phyloP scores from a whole-genome alignment of 1,140 invertebrate species.

The Teleopsis dalmanni region DNA sequence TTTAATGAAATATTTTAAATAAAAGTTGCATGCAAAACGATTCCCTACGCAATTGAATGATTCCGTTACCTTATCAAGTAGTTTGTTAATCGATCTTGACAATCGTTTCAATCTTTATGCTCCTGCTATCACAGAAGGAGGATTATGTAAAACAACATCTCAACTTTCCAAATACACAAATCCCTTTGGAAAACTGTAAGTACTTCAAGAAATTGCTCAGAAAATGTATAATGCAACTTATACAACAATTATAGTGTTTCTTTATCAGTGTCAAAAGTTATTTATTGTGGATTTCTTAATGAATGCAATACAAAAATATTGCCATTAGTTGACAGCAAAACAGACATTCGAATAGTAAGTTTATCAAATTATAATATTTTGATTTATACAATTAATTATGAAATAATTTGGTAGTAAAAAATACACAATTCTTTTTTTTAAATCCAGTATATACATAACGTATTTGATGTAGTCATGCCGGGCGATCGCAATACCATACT shows the following conservation, averaged over 20 bases:
- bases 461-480: constrained; percentile 27
- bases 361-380: not conserved
- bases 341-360: constrained; percentile 6
- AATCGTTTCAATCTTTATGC: constrained; percentile 8
- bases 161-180: constrained; percentile 24
- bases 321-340: constrained; percentile 5
- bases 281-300: constrained; percentile 11
- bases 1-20: not conserved
- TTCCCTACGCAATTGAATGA: too few relatives aligned
- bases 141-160: constrained; percentile 27
- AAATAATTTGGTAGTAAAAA: too few relatives aligned
- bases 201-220: not conserved
- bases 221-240: not conserved
- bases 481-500: constrained; percentile 19
- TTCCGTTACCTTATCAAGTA: not conserved
- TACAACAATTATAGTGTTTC: not conserved
- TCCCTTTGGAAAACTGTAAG: constrained; percentile 23
- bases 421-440: not conserved
- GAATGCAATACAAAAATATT: constrained; percentile 12
- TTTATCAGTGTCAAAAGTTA: constrained; percentile 1
- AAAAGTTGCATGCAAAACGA: not conserved
- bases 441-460: constrained; percentile 28
- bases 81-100: not conserved
- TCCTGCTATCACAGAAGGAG: constrained; percentile 28
- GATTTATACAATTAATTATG: too few relatives aligned